Base-by-base conservation (phyloP, 2,113 vertebrate genomes). In the Sander vitreus region DNA sequence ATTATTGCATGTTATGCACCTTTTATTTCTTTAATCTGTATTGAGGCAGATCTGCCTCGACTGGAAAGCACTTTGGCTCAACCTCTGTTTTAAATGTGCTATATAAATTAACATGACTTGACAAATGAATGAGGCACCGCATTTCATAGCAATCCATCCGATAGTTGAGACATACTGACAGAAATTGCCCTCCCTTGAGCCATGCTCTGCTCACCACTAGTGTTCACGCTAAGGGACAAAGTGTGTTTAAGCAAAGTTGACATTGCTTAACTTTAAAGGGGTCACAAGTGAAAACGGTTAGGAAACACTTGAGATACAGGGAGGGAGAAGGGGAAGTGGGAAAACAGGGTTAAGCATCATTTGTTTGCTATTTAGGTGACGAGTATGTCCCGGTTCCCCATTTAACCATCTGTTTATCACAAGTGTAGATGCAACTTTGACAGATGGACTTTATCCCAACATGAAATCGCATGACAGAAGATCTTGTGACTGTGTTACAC, bases 401-500 rank as follows among this genome's bases (percentile, higher is more conserved):
- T 51, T 18, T 16, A 18, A 10, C 21, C 21, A 14, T 36, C 72
- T 43, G 72, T 15, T 39, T 9, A 39, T 78, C 75, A 59, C 64
- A 54, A 54, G 73, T 10, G 14, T 7, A 6, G 59, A 74, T 23
- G 27, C 27, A 18, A 18, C 58, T 36, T 23, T 11, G 6, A 39
- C 19, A 23, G 57, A 1, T 36, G 45, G 58, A 73, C 58, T 62
- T 74, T 10, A 36, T 16, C 45, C 15, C 6, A 30, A 63, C 43
- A 4, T 59, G 2, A 58, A 55, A 69, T 9, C 30, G 1, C 6
- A 47, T 48, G 25, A 59, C 23, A 13, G 30, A 1, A 63, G 15
- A 76, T 39, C 76, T 53, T 53, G 47, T 69, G 66, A 78, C 76
- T 30, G 30, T 18, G 63, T 68, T 65, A 11, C 18, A 69, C 30